Evolutionary conservation across 1,140 invertebrate species (phyloP), one percentile per base, ranked within the genome.

Genomic region (Pseudomyrmex cubaensis): DNA sequence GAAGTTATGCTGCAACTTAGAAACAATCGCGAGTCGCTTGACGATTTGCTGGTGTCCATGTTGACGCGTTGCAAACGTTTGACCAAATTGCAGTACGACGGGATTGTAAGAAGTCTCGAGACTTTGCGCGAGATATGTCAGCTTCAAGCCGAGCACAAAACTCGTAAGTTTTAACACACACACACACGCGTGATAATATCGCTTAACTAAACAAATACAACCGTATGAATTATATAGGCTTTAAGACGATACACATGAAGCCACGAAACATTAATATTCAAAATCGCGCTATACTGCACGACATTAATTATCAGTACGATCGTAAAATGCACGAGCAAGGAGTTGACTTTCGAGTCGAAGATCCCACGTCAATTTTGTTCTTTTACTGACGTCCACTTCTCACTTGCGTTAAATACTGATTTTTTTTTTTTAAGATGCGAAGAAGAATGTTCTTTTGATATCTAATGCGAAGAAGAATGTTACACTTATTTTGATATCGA

Each of bases 11-110:
- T 95, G 22, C 93, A 94, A 87, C 59, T 94, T 48, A 89, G 92
- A 84, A 94, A 94, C 66, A 95, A 93, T 87, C 91, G 93, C 5
- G 94, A 94, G 83, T 88, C 91, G 57, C 90, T 95, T 59, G 94
- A 94, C 13, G 94, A 95, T 90, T 88, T 95, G 48, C 85, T 95
- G 5, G 73, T 94, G 10, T 91, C 91, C 15, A 88, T 95, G 90
- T 76, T 95, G 62, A 85, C 87, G 13, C 90, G 88, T 7, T 94
- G 94, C 69, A 94, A 93, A 80, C 86, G 88, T n/a, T 87, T 94
- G 73, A 92, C 88, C 4, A 92, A 89, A 87, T 76, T 95, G 35
- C 93, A 94, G 64, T 95, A 93, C 82, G 93, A 95, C 59, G 94
- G 94, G 64, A 93, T 94, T 75, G 89, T 95, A 50, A 90, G 93